Evolutionary conservation across 23 tunicate genomes (phyloP).

Genomic region (Botrylloides violaceus): DNA sequence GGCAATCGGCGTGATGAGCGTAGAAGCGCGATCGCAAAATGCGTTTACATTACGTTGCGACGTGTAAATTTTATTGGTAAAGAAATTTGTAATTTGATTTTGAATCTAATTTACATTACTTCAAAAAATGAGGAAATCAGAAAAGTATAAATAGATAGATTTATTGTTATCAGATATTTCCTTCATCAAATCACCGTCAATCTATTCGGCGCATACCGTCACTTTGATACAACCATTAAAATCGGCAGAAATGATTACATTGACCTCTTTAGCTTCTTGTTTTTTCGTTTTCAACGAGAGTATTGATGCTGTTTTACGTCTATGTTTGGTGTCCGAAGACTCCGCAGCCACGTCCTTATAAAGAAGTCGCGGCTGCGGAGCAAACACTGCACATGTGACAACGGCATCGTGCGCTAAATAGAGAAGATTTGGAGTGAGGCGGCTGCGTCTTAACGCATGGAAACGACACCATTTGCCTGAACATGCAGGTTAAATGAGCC

Average conservation of each 20-base stretch:
- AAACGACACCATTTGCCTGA: not conserved
- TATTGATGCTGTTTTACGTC: conserved; percentile 15
- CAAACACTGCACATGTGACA: conserved; percentile 92
- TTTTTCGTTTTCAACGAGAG: conserved; percentile 21
- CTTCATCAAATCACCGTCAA: too few species aligned
- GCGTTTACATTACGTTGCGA: too few species aligned
- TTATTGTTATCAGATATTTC: too few species aligned
- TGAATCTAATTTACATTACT: too few species aligned
- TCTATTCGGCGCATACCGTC: conserved; percentile 17
- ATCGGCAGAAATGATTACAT: conserved; percentile 73
- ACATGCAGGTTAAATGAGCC: too few species aligned
- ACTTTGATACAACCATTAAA: conserved; percentile 76
- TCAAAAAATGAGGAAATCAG: too few species aligned
- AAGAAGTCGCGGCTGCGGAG: conserved; percentile 72
- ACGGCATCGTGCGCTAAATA: conserved; percentile 77
- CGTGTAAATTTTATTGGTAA: too few species aligned
- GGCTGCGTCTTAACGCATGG: not conserved
- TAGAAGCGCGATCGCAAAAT: too few species aligned
- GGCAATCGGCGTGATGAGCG: too few species aligned
- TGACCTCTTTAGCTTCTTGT: conserved; percentile 9
- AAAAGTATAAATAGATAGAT: too few species aligned
- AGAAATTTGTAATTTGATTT: too few species aligned
- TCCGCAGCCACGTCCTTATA: conserved; percentile 2
- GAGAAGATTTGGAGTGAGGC: not conserved
- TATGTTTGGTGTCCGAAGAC: conserved; percentile 16